Conservation (phyloP, 1,140 invertebrate genomes). For the Argopecten irradians region DNA sequence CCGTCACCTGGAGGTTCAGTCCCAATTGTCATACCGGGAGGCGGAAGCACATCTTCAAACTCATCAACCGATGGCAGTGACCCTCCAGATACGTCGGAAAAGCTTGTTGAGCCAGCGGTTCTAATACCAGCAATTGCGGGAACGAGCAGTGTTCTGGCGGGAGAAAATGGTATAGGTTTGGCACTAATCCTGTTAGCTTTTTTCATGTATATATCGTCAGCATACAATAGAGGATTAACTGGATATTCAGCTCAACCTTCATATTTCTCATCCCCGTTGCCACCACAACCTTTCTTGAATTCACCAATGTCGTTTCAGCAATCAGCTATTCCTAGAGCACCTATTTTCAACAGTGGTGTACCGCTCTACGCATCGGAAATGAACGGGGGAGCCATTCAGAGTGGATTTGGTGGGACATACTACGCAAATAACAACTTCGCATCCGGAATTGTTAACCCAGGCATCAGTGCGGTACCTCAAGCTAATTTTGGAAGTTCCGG, state of each 20-base stretch:
- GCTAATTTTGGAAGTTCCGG: background rate
- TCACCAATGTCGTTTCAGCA: background rate
- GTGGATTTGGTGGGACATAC: background rate
- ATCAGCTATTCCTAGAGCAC: background rate
- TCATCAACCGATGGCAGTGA: background rate
- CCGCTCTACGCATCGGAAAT: background rate
- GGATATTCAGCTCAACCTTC: background rate
- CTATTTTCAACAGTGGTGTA: background rate
- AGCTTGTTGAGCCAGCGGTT: background rate
- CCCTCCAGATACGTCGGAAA: background rate
- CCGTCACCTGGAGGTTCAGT: background rate
- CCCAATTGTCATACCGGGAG: background rate
- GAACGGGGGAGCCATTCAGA: background rate
- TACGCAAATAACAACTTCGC: background rate
- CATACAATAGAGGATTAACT: background rate
- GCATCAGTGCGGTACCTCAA: background rate
- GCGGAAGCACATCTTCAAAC: background rate
- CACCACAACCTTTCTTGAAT: background rate
- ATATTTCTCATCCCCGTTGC: background rate
- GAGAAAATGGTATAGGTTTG: background rate
- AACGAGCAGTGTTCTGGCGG: background rate
- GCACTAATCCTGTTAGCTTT: background rate
- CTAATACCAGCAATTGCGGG: background rate
- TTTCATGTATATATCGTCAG: background rate
- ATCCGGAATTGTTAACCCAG: background rate